These are phyloP conservation scores for Pogonus chalceus DNA, from an alignment of 1,140 invertebrate genomes.

Conservation along the genomic window DNA sequence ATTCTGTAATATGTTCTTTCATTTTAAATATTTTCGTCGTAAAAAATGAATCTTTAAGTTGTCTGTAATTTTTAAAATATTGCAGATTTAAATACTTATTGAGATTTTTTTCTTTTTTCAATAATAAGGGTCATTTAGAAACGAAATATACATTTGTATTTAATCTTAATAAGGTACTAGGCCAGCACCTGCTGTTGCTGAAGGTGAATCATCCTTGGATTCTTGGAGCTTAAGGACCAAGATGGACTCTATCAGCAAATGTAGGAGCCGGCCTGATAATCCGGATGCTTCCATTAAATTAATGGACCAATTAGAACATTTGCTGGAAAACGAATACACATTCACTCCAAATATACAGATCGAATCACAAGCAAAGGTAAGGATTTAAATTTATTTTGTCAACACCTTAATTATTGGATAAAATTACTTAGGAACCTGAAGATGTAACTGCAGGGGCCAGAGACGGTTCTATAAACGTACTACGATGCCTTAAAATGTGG, in stretches of 20 bases:
- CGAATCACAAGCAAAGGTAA: neutral
- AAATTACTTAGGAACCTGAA: slow-evolving; percentile 31
- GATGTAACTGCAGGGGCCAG: slow-evolving; percentile 61
- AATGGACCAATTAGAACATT: neutral
- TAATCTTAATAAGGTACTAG: neutral
- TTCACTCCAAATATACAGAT: neutral
- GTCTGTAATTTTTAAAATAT: no score
- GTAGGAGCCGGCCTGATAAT: neutral
- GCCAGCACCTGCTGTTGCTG: neutral
- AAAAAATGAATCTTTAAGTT: no score
- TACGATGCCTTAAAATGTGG: slow-evolving; percentile 70
- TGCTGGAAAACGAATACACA: neutral
- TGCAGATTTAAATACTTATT: no score
- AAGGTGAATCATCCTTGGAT: neutral
- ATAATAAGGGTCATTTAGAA: no score
- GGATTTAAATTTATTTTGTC: neutral
- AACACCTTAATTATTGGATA: neutral
- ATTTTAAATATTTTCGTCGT: no score
- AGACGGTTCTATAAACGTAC: slow-evolving; percentile 65
- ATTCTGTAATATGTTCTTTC: no score
- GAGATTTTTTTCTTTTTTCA: no score
- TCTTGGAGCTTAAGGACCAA: neutral
- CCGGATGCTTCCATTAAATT: neutral
- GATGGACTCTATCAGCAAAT: neutral
- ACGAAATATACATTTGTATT: no score